Conservation (phyloP, 1,140 invertebrate genomes). For the Cotesia typhae region DNA sequence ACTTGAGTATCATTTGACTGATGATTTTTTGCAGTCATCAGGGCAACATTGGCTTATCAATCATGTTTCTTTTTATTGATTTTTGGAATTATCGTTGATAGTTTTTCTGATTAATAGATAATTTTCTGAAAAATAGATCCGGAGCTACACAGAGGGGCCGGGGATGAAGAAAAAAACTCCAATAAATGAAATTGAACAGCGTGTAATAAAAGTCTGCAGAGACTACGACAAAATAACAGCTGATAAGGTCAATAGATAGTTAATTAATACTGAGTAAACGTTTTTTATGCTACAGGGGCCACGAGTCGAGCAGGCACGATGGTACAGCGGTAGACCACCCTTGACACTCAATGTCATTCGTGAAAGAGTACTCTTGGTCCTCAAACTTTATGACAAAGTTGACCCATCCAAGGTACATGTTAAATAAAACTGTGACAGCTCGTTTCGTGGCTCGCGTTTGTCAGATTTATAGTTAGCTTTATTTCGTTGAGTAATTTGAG, state of each 20-base stretch:
- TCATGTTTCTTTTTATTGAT: no score
- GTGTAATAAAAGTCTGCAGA: conserved; percentile 80
- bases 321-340: conserved; percentile 78
- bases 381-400: conserved; percentile 97
- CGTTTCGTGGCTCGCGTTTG: conserved; percentile 57
- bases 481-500: neutral
- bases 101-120: no score
- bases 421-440: conserved; percentile 15
- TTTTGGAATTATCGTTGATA: no score
- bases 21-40: no score
- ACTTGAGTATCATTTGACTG: no score
- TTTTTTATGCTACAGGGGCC: conserved; percentile 74
- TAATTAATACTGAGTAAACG: conserved; percentile 29
- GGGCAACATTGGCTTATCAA: no score
- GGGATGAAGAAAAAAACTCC: conserved; percentile 36
- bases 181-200: conserved; percentile 72
- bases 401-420: conserved; percentile 85
- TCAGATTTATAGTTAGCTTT: conserved; percentile 31
- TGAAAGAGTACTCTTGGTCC: conserved; percentile 89
- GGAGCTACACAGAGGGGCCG: no score
- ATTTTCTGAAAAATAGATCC: no score
- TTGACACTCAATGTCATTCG: conserved; percentile 83
- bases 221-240: conserved; percentile 82
- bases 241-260: conserved; percentile 73
- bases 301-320: conserved; percentile 68